These are phyloP conservation scores for Graphium colonna DNA, from an alignment of 2,888 invertebrate species.

Conservation along the genomic window DNA sequence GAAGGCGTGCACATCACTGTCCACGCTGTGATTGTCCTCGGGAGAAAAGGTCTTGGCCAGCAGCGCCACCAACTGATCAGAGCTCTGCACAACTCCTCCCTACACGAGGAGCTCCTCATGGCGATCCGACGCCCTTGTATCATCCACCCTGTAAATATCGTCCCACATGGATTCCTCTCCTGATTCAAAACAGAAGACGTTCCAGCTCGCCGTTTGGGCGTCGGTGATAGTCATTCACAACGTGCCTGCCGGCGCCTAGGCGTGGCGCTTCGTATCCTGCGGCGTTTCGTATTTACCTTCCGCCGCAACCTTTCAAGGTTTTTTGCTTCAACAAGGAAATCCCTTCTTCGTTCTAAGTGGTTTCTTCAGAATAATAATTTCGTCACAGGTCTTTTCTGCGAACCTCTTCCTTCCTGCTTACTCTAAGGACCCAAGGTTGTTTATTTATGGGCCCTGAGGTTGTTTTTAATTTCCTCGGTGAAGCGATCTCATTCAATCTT, in stretches of 20 bases:
- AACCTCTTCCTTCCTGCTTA: background rate
- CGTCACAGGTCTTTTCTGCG: background rate
- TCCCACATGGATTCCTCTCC: conserved; percentile 21
- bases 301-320: too few relatives aligned
- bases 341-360: too few relatives aligned
- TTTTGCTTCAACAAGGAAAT: too few relatives aligned
- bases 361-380: too few relatives aligned
- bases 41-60: conserved; percentile 18
- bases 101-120: conserved; percentile 16
- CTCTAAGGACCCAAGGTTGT: background rate
- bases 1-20: conserved; percentile 2
- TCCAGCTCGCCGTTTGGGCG: conserved; percentile 22
- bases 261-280: background rate
- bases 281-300: too few relatives aligned
- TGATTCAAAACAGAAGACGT: conserved; percentile 19
- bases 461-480: background rate
- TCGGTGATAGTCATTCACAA: conserved; percentile 2
- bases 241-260: background rate
- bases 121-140: conserved; percentile 1
- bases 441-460: background rate
- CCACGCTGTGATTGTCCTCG: background rate
- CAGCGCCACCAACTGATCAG: conserved; percentile 19
- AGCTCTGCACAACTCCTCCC: background rate
- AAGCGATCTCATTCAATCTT: background rate
- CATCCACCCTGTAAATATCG: conserved; percentile 20